Evolutionary conservation across 2,113 vertebrate species (phyloP).

Genomic region (Takifugu flavidus): DNA sequence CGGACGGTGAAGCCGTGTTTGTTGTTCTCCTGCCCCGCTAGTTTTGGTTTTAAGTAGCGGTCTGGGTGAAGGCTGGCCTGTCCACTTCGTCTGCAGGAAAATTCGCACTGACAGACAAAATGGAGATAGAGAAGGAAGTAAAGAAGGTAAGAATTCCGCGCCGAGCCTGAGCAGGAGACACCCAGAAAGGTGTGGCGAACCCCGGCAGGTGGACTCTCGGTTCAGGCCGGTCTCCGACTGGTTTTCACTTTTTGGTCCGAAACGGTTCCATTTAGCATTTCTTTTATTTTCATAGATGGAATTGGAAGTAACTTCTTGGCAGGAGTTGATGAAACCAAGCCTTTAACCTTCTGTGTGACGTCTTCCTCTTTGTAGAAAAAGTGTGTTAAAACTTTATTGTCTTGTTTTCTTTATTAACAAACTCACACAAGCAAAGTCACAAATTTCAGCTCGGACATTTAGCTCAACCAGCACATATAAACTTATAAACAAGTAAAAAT

Average conservation of each 20-base stretch:
- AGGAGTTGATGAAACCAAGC: too few species aligned
- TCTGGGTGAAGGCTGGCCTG: neutral
- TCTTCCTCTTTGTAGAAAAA: too few species aligned
- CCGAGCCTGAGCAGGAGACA: conserved; percentile 29
- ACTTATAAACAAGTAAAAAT: too few species aligned
- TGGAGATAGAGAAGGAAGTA: conserved; percentile 75
- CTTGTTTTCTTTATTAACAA: too few species aligned
- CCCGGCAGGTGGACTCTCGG: conserved; percentile 37
- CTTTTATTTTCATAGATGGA: neutral
- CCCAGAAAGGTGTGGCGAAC: conserved; percentile 51
- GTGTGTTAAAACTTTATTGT: too few species aligned
- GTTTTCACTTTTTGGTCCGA: neutral
- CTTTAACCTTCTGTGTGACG: too few species aligned
- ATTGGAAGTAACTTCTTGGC: neutral
- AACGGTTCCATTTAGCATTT: neutral
- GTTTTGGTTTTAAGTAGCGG: neutral
- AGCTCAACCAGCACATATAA: too few species aligned
- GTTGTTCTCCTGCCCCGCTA: neutral
- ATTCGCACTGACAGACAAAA: conserved; percentile 11
- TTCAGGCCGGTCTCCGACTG: neutral
- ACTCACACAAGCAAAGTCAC: too few species aligned
- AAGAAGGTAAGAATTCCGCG: conserved; percentile 62
- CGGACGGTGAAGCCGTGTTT: neutral
- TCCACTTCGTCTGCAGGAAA: neutral
- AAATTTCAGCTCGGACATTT: too few species aligned